phyloP scores from a whole-genome alignment of 2,797 vertebrate species.

The Pseudocheirus occidentalis region DNA sequence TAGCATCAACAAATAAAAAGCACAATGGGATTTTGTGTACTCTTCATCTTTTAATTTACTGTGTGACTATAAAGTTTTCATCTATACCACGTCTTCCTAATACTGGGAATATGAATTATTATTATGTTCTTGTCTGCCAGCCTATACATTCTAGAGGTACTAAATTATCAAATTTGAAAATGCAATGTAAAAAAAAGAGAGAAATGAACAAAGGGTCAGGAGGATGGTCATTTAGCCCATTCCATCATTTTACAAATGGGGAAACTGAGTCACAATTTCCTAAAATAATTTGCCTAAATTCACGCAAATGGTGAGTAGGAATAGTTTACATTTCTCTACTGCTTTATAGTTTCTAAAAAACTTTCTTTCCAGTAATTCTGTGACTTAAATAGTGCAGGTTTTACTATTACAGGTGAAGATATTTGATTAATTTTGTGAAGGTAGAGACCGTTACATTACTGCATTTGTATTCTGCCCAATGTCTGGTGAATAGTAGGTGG shows the following conservation, averaged over 20 bases:
- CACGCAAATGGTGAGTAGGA: neutral
- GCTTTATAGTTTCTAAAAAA: neutral
- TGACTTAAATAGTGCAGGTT: neutral
- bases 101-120: neutral
- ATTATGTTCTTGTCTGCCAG: neutral
- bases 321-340: neutral
- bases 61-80: neutral
- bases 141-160: neutral
- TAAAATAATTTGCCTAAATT: neutral
- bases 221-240: neutral
- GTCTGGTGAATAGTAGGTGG: neutral
- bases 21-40: neutral
- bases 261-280: neutral
- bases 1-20: neutral
- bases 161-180: neutral
- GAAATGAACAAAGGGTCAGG: neutral
- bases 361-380: neutral
- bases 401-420: neutral
- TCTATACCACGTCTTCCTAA: neutral
- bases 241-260: neutral
- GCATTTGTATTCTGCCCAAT: neutral
- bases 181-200: neutral
- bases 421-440: neutral
- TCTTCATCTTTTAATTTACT: neutral
- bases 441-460: neutral